Percentiles rank a stretch among this genome's conserved stretches.
Evolutionary conservation across 1,140 invertebrate species (phyloP).

Genomic region (Drosophila virilis): DNA sequence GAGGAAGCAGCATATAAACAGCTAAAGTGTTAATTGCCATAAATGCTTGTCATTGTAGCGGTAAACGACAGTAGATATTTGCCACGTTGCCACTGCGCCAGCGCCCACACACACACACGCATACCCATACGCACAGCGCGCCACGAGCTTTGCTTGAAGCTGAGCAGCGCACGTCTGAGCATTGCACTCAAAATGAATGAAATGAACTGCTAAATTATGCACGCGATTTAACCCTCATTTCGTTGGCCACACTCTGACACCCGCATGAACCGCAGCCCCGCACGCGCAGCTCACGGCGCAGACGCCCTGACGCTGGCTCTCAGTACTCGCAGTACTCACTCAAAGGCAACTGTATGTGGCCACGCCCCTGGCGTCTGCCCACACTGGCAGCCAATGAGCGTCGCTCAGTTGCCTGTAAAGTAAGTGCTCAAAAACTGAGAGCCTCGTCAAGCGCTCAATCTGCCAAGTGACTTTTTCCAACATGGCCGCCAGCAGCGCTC

Average conservation of each 20-base stretch:
- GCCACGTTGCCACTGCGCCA: constrained; percentile 72
- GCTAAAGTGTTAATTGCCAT: constrained; percentile 85
- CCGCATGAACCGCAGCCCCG: constrained; percentile 17
- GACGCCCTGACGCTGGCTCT: constrained; percentile 22
- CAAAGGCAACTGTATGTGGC: not conserved
- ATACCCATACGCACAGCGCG: constrained; percentile 7
- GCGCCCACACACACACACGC: constrained; percentile 46
- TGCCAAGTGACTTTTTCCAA: constrained; percentile 61
- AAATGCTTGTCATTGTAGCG: constrained; percentile 84
- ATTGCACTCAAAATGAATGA: constrained; percentile 82
- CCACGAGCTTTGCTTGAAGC: constrained; percentile 28
- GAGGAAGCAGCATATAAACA: constrained; percentile 79
- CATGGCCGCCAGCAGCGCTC: constrained; percentile 66
- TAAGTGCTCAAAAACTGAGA: constrained; percentile 23
- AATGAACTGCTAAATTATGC: constrained; percentile 84
- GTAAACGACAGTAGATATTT: constrained; percentile 83
- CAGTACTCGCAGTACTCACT: constrained; percentile 29
- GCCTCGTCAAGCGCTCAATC: constrained; percentile 22
- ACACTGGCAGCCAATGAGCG: constrained; percentile 56
- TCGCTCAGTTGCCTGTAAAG: constrained; percentile 16
- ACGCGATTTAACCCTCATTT: constrained; percentile 83
- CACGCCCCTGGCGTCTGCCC: constrained; percentile 50
- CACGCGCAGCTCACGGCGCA: constrained; percentile 37
- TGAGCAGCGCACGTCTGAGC: constrained; percentile 59
- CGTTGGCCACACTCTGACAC: constrained; percentile 55